phyloP scores from a whole-genome alignment of 2,888 invertebrate species.

The Ceraclea dissimilis region DNA sequence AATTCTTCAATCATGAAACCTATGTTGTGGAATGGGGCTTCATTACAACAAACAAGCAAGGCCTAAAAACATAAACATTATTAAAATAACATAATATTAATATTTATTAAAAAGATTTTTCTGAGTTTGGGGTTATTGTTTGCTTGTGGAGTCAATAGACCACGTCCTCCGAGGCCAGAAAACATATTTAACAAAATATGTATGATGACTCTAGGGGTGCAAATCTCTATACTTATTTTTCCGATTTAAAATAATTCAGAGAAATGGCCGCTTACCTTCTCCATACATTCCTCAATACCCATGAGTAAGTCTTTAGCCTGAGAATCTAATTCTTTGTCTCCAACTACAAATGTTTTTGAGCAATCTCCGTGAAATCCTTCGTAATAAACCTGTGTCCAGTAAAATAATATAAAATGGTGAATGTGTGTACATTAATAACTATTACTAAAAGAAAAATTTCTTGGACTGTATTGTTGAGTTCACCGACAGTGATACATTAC shows the following conservation, averaged over 20 bases:
- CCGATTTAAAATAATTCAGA: too few species aligned
- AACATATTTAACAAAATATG: too few species aligned
- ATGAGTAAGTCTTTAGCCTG: constrained; percentile 60
- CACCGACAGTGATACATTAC: too few species aligned
- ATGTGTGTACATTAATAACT: constrained; percentile 6
- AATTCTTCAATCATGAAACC: constrained; percentile 58
- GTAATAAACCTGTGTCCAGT: constrained; percentile 60
- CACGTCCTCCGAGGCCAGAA: too few species aligned
- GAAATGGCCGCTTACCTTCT: constrained; percentile 53
- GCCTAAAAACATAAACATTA: constrained; percentile 37
- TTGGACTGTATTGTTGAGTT: too few species aligned
- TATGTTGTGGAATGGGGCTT: constrained; percentile 50
- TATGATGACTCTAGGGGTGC: too few species aligned
- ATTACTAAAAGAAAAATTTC: neutral
- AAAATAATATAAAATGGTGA: too few species aligned
- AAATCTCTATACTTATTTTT: too few species aligned
- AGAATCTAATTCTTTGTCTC: constrained; percentile 60
- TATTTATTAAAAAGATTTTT: neutral
- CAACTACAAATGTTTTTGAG: constrained; percentile 79
- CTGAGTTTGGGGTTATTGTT: too few species aligned
- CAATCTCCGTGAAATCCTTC: constrained; percentile 91
- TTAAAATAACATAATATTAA: constrained; percentile 4
- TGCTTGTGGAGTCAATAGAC: too few species aligned
- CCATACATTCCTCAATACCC: constrained; percentile 63
- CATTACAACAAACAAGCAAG: constrained; percentile 54